Evolutionary conservation across 2,113 vertebrate species (phyloP).

Genomic region (Calonectris borealis): DNA sequence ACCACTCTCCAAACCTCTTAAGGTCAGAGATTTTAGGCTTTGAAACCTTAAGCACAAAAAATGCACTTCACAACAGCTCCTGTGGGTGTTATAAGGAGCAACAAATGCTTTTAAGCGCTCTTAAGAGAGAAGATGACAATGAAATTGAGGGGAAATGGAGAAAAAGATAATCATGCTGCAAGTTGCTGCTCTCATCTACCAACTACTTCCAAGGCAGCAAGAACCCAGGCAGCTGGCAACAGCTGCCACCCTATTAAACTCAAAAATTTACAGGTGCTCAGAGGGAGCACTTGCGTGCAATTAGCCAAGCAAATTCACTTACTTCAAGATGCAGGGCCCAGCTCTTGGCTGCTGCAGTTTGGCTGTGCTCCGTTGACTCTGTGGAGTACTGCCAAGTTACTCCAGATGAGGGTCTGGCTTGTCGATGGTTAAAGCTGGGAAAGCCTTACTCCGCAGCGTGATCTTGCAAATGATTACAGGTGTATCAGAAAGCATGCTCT

Average conservation of each 20-base stretch:
- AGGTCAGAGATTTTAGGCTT: constrained; percentile 32
- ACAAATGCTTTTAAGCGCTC: constrained; percentile 41
- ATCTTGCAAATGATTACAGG: neutral
- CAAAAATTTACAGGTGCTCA: constrained; percentile 35
- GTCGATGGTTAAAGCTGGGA: neutral
- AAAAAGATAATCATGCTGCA: neutral
- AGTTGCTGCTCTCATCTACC: constrained; percentile 9
- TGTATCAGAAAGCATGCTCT: accelerated
- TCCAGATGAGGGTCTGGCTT: accelerated
- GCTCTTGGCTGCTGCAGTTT: neutral
- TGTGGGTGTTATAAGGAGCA: constrained; percentile 35
- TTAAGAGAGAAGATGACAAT: constrained; percentile 48
- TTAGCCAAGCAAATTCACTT: constrained; percentile 44
- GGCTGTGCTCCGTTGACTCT: neutral
- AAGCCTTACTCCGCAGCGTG: accelerated
- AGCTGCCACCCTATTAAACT: constrained; percentile 48
- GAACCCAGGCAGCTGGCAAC: neutral
- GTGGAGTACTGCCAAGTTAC: neutral
- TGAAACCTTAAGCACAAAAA: constrained; percentile 33
- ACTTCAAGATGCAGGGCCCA: neutral
- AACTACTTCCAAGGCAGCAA: neutral
- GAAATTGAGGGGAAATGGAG: constrained; percentile 42
- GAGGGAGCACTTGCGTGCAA: constrained; percentile 14
- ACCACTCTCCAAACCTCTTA: neutral
- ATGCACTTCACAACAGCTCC: constrained; percentile 31